These are phyloP conservation scores for Coremacera marginata DNA, from an alignment of 2,888 invertebrate species.

Conservation along the genomic window DNA sequence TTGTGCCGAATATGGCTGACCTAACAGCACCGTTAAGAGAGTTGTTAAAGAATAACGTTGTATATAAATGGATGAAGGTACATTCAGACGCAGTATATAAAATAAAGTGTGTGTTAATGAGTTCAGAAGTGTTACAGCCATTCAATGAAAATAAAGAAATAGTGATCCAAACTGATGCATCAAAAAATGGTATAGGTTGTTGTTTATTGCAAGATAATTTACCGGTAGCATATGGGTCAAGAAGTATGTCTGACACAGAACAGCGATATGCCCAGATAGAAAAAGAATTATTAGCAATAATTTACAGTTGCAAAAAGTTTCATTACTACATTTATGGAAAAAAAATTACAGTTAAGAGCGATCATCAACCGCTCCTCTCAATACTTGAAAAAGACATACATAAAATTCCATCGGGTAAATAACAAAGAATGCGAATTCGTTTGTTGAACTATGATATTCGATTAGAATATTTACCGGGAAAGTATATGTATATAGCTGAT, in stretches of 20 bases:
- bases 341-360: neutral
- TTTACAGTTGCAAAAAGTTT: constrained; percentile 29
- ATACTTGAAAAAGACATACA: neutral
- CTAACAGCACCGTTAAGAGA: constrained; percentile 39
- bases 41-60: constrained; percentile 36
- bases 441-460: too few relatives aligned
- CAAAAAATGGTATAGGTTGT: constrained; percentile 44
- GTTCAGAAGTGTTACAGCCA: neutral
- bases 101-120: constrained; percentile 32
- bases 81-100: constrained; percentile 29
- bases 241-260: constrained; percentile 40
- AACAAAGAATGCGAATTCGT: neutral
- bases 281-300: constrained; percentile 46
- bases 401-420: neutral
- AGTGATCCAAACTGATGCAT: constrained; percentile 44
- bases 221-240: constrained; percentile 42
- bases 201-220: constrained; percentile 42
- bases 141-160: constrained; percentile 42
- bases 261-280: constrained; percentile 44
- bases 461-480: neutral
- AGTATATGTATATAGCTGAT: neutral
- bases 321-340: neutral
- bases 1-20: constrained; percentile 40
- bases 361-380: neutral
- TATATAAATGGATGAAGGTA: constrained; percentile 24